phyloP scores from a whole-genome alignment of 2,797 vertebrate genomes.

The Thunnus albacares region DNA sequence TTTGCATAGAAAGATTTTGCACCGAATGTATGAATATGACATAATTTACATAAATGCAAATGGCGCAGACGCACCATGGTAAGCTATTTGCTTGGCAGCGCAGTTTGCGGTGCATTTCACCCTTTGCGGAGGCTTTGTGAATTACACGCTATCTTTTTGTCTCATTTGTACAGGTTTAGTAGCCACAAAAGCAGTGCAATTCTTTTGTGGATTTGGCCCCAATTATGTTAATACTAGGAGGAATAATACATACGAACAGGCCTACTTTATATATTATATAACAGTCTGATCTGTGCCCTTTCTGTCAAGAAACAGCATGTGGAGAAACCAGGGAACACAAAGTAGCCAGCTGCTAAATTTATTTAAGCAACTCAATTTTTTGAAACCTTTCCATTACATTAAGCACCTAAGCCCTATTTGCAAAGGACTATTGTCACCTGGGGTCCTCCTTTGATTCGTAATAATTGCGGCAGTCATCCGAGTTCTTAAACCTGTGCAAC shows the following conservation, averaged over 20 bases:
- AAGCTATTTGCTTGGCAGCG: too few species aligned
- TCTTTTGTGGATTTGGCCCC: too few species aligned
- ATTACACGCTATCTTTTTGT: too few species aligned
- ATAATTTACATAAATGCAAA: too few species aligned
- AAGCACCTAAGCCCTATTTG: slow-evolving; percentile 23
- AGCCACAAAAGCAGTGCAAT: too few species aligned
- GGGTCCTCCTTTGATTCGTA: slow-evolving; percentile 27
- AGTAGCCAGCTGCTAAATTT: slow-evolving; percentile 20
- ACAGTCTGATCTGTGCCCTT: background rate
- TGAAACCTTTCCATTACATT: slow-evolving; percentile 23
- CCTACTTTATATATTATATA: background rate
- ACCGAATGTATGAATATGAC: too few species aligned
- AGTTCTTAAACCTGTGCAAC: slow-evolving; percentile 37
- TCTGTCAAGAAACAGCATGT: slow-evolving; percentile 6
- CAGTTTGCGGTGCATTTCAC: too few species aligned
- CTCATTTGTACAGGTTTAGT: too few species aligned
- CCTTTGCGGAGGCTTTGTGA: too few species aligned
- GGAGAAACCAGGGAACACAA: background rate
- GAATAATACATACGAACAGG: background rate
- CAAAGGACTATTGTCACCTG: slow-evolving; percentile 31
- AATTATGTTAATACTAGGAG: background rate
- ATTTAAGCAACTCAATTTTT: slow-evolving; percentile 11
- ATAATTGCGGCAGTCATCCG: slow-evolving; percentile 34
- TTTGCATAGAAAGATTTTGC: too few species aligned
- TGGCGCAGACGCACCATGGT: too few species aligned